Percentiles rank a stretch among this genome's conserved stretches.
Evolutionary conservation across 2,113 vertebrate genomes (phyloP).

Genomic region (Epinephelus lanceolatus): DNA sequence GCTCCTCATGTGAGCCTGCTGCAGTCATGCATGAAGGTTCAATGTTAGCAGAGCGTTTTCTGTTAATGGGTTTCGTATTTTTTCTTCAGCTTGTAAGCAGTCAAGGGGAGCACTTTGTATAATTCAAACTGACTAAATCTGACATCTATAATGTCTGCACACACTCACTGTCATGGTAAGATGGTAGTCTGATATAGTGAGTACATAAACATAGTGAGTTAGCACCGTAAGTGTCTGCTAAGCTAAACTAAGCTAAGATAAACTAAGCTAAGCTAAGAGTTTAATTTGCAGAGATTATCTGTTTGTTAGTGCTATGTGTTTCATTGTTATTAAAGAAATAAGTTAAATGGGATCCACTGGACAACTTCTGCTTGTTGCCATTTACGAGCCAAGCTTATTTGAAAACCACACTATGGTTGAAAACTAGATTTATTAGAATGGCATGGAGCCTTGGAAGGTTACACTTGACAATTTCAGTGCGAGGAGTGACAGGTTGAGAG

Average conservation of each 20-base stretch:
- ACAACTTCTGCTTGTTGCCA: not conserved
- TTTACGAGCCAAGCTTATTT: not conserved
- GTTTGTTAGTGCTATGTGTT: too few relatives aligned
- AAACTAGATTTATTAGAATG: too few relatives aligned
- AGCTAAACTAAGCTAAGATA: too few relatives aligned
- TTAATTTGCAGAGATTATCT: too few relatives aligned
- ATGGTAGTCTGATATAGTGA: not conserved
- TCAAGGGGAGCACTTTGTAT: not conserved
- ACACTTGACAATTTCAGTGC: too few relatives aligned
- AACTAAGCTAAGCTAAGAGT: too few relatives aligned
- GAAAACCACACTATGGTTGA: too few relatives aligned
- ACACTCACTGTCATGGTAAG: not conserved
- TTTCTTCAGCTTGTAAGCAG: slow-evolving; percentile 2
- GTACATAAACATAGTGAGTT: not conserved
- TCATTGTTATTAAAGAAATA: too few relatives aligned
- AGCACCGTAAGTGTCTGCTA: too few relatives aligned
- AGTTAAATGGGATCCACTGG: not conserved
- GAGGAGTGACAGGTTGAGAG: not conserved
- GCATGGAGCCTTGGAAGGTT: too few relatives aligned
- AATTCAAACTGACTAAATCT: not conserved
- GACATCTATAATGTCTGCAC: not conserved
- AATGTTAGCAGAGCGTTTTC: not conserved
- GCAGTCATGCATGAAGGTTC: not conserved
- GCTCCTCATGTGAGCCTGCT: not conserved
- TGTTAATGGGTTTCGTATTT: not conserved